Percentiles rank a stretch among this genome's conserved stretches.
phyloP scores from a whole-genome alignment of 1,140 invertebrate species.

The Aradophagus sp. region DNA sequence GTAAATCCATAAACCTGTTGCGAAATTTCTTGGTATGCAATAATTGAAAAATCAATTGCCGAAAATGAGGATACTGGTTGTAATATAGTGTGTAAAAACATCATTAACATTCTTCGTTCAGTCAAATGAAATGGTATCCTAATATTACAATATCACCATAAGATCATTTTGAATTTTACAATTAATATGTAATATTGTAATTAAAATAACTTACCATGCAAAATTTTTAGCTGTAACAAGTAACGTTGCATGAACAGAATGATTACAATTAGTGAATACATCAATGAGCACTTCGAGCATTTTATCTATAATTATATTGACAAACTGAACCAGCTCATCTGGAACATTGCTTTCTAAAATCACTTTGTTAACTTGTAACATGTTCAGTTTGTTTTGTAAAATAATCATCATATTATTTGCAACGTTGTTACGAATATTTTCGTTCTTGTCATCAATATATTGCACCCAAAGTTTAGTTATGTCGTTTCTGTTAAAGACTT shows the following conservation, averaged over 20 bases:
- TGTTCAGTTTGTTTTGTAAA: slow-evolving; percentile 65
- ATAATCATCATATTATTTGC: slow-evolving; percentile 61
- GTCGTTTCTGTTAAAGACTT: slow-evolving; percentile 67
- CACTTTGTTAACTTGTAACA: slow-evolving; percentile 32
- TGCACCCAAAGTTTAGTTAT: slow-evolving; percentile 67
- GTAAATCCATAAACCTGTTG: slow-evolving; percentile 74
- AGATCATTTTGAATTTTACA: too few species aligned
- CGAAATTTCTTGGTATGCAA: slow-evolving; percentile 78
- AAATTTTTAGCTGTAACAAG: slow-evolving; percentile 76
- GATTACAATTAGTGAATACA: slow-evolving; percentile 75
- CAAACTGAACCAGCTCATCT: slow-evolving; percentile 71
- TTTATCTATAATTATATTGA: slow-evolving; percentile 74
- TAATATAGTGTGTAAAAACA: slow-evolving; percentile 75
- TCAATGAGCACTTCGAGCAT: slow-evolving; percentile 73
- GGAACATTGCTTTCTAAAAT: slow-evolving; percentile 58
- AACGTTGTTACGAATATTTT: slow-evolving; percentile 65
- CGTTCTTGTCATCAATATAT: slow-evolving; percentile 65
- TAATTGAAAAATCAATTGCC: slow-evolving; percentile 77
- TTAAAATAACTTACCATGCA: too few species aligned
- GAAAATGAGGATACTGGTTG: slow-evolving; percentile 76
- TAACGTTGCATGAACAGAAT: slow-evolving; percentile 74
- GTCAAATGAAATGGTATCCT: slow-evolving; percentile 79
- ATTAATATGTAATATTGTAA: too few species aligned
- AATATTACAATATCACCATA: slow-evolving; percentile 66
- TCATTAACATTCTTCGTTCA: slow-evolving; percentile 61